Evolutionary conservation across 1,140 invertebrate species (phyloP).

Genomic region (Papilio polytes): DNA sequence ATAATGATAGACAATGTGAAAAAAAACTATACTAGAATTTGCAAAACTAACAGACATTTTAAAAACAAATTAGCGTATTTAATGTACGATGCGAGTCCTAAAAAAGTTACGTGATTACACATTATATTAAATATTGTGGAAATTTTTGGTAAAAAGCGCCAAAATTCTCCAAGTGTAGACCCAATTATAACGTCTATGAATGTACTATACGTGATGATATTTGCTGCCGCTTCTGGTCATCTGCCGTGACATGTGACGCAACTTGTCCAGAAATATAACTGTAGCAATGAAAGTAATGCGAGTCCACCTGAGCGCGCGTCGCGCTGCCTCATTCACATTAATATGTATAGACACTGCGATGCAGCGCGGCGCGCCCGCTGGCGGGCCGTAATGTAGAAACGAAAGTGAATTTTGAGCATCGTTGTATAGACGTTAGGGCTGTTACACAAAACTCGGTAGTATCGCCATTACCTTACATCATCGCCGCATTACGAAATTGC

Average conservation of each 20-base stretch:
- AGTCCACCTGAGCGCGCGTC: background rate
- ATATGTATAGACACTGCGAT: background rate
- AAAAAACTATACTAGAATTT: no score
- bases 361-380: background rate
- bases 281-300: background rate
- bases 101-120: no score
- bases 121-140: no score
- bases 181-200: no score
- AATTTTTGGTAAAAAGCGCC: no score
- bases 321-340: background rate
- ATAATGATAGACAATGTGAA: background rate
- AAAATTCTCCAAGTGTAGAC: no score
- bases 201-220: background rate
- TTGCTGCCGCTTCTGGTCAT: background rate
- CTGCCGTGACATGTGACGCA: background rate
- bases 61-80: no score
- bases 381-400: background rate
- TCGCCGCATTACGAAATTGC: background rate
- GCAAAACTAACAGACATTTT: no score
- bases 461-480: background rate
- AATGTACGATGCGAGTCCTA: no score
- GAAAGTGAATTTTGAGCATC: slow-evolving; percentile 26
- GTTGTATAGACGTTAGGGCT: slow-evolving; percentile 17
- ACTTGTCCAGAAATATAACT: background rate
- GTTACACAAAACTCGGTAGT: slow-evolving; percentile 18